phyloP scores from a whole-genome alignment of 2,113 vertebrate species.

The Tupaia tana region DNA sequence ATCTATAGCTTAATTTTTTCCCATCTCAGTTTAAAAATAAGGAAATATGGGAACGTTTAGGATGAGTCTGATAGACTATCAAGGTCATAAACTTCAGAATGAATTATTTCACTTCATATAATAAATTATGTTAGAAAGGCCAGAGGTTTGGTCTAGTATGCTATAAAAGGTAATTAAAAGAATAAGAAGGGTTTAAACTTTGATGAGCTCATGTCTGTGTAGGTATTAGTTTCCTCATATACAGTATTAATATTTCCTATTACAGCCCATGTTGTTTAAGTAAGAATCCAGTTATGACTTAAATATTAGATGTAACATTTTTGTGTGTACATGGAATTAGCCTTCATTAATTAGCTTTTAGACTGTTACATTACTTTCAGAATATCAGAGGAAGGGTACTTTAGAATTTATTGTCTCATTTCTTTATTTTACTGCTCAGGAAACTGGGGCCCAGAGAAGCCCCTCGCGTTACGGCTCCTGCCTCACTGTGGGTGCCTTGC shows the following conservation, averaged over 20 bases:
- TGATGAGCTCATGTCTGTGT: slow-evolving; percentile 62
- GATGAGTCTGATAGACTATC: slow-evolving; percentile 55
- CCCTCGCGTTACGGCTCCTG: neutral
- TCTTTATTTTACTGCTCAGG: neutral
- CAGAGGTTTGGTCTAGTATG: slow-evolving; percentile 25
- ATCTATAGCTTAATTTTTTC: slow-evolving; percentile 23
- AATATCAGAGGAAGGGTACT: neutral
- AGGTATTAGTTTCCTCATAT: slow-evolving; percentile 46
- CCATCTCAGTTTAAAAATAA: slow-evolving; percentile 34
- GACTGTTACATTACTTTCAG: slow-evolving; percentile 15
- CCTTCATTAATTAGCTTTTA: neutral
- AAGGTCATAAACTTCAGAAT: slow-evolving; percentile 37
- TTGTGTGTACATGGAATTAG: neutral
- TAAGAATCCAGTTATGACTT: slow-evolving; percentile 49
- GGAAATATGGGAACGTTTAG: neutral
- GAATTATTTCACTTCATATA: slow-evolving; percentile 47
- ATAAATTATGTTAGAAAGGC: slow-evolving; percentile 23
- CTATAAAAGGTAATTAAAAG: slow-evolving; percentile 67
- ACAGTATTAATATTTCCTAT: slow-evolving; percentile 19
- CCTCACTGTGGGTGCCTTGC: neutral
- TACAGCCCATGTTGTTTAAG: neutral
- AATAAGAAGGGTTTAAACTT: slow-evolving; percentile 47
- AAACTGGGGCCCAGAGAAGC: neutral
- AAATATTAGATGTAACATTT: neutral
- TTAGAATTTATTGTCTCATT: neutral